Conservation (phyloP, 2,113 vertebrate species). For the Phrynosoma blainvillii region DNA sequence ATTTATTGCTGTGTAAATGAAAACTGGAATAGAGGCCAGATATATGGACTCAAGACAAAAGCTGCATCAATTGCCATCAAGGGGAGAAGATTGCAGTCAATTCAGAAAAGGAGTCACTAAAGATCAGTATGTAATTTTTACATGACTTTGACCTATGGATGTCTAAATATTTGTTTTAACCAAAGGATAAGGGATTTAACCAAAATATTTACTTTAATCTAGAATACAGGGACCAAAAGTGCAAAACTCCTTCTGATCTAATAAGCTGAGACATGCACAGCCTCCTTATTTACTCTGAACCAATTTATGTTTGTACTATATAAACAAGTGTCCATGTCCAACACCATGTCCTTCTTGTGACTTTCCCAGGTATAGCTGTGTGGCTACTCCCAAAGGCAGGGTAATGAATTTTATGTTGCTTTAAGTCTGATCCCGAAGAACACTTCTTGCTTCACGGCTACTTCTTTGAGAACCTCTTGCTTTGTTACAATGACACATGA, state of each 20-base stretch:
- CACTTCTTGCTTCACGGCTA: no score
- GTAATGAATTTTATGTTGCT: background rate
- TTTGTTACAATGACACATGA: no score
- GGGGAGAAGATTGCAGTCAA: background rate
- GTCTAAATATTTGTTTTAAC: slow-evolving; percentile 27
- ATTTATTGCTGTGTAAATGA: background rate
- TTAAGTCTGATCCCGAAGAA: background rate
- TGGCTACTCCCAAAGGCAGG: background rate
- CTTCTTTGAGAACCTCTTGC: no score
- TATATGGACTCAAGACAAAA: background rate
- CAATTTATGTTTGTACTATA: background rate
- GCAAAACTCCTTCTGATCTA: background rate
- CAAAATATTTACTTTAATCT: background rate
- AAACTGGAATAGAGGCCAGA: background rate
- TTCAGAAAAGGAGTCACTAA: background rate
- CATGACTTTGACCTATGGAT: background rate
- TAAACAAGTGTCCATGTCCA: background rate
- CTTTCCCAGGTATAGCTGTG: background rate
- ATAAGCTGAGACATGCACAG: background rate
- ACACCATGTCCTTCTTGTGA: background rate
- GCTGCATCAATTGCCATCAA: no score
- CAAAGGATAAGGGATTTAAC: slow-evolving; percentile 19
- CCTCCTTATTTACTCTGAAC: background rate
- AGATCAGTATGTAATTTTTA: no score
- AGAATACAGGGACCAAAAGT: background rate